Percentiles rank a stretch among this genome's conserved stretches.
Evolutionary conservation across 1,140 invertebrate genomes (phyloP).

Genomic region (Galleria mellonella): DNA sequence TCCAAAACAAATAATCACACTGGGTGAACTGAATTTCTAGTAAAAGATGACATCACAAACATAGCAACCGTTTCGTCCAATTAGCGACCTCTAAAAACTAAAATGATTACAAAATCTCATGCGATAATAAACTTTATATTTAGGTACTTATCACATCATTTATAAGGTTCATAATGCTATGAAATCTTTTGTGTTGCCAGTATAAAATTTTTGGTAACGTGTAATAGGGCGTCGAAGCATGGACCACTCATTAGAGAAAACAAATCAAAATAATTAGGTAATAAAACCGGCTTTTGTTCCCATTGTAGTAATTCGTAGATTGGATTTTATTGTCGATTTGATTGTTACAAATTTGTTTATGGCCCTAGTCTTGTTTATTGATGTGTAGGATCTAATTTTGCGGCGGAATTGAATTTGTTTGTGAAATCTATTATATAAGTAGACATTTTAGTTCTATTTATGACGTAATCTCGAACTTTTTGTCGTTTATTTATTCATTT

Average conservation of each 20-base stretch:
- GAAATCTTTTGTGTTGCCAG: not conserved
- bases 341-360: conserved; percentile 68
- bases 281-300: conserved; percentile 51
- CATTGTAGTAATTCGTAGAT: conserved; percentile 54
- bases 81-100: conserved; percentile 38
- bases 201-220: conserved; percentile 7
- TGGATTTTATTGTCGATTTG: conserved; percentile 45
- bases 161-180: conserved; percentile 14
- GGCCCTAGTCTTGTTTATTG: conserved; percentile 20
- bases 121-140: no score
- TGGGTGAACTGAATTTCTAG: no score
- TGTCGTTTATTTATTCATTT: no score
- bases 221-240: conserved; percentile 35
- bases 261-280: conserved; percentile 67
- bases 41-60: conserved; percentile 11
- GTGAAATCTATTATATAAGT: no score
- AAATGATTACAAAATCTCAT: conserved; percentile 9
- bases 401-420: no score
- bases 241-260: conserved; percentile 58
- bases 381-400: not conserved
- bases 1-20: no score
- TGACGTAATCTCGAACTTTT: no score
- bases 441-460: no score
- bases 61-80: conserved; percentile 49
- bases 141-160: conserved; percentile 1